Conservation (phyloP, 2,797 vertebrate species). For the Dallia pectoralis region DNA sequence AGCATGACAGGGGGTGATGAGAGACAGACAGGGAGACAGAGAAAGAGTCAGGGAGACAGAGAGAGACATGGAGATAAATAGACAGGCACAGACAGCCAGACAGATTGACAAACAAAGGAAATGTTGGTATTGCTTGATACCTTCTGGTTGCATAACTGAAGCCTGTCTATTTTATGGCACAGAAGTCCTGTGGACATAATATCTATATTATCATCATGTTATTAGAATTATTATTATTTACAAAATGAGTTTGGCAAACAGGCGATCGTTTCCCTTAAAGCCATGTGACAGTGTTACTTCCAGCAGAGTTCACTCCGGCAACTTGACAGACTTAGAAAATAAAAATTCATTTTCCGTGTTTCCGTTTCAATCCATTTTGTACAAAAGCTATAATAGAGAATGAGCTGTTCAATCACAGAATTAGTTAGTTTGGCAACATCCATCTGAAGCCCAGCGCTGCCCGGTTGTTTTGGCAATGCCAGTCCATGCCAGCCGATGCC, state of each 20-base stretch:
- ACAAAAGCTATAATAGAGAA: conserved; percentile 98
- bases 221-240: conserved; percentile 89
- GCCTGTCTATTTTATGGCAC: conserved; percentile 95
- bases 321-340: conserved; percentile 97
- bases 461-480: conserved; percentile 39
- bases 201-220: conserved; percentile 76
- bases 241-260: conserved; percentile 89
- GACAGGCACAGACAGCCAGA: conserved; percentile 25
- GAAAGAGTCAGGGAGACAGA: neutral
- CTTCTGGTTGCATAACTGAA: conserved; percentile 75
- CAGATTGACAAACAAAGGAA: conserved; percentile 39
- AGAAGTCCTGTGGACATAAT: conserved; percentile 85
- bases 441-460: neutral
- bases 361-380: conserved; percentile 80
- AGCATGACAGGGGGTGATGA: too few relatives aligned
- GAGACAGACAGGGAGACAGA: neutral
- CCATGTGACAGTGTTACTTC: conserved; percentile 87
- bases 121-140: conserved; percentile 80
- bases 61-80: conserved; percentile 22
- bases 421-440: conserved; percentile 53
- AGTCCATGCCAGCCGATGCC: neutral
- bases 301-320: conserved; percentile 87
- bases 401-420: conserved; percentile 87
- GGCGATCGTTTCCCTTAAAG: conserved; percentile 93
- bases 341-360: conserved; percentile 89